Evolutionary conservation across 2,888 invertebrate genomes (phyloP).

Genomic region (Eristalinus sepulchralis): DNA sequence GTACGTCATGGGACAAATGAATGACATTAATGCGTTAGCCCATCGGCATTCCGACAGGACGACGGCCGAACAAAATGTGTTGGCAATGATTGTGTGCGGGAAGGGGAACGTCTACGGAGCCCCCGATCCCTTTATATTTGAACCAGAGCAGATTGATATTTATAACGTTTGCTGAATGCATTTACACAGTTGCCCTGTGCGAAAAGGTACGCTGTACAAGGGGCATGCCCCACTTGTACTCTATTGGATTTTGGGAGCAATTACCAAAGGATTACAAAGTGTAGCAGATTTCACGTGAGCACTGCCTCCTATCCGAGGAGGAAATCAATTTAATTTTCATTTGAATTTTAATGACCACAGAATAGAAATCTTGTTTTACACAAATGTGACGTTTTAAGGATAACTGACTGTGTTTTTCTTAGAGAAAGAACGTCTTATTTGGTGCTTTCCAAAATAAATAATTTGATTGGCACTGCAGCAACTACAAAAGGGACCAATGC

Average conservation of each 20-base stretch:
- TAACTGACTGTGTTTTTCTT: too few species aligned
- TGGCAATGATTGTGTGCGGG: not conserved
- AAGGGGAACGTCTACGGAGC: not conserved
- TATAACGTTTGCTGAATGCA: slow-evolving; percentile 7
- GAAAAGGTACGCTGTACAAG: not conserved
- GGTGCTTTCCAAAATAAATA: too few species aligned
- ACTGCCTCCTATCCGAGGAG: too few species aligned
- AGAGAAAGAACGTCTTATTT: too few species aligned
- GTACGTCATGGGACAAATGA: slow-evolving; percentile 60
- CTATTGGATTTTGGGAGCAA: not conserved
- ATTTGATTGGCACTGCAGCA: too few species aligned
- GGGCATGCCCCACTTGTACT: not conserved
- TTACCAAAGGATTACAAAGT: not conserved
- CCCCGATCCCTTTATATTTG: not conserved
- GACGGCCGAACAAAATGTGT: not conserved
- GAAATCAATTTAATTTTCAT: too few species aligned
- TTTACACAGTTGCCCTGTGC: not conserved
- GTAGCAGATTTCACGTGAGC: not conserved
- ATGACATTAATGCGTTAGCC: slow-evolving; percentile 60
- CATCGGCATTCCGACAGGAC: slow-evolving; percentile 44
- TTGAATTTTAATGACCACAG: too few species aligned
- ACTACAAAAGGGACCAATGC: too few species aligned
- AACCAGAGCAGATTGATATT: slow-evolving; percentile 31
- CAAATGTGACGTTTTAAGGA: too few species aligned
- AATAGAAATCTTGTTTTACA: too few species aligned